Evolutionary conservation across 2,888 invertebrate species (phyloP), one percentile per base, ranked within the genome.

Genomic region (Nemotelus pantherinus): DNA sequence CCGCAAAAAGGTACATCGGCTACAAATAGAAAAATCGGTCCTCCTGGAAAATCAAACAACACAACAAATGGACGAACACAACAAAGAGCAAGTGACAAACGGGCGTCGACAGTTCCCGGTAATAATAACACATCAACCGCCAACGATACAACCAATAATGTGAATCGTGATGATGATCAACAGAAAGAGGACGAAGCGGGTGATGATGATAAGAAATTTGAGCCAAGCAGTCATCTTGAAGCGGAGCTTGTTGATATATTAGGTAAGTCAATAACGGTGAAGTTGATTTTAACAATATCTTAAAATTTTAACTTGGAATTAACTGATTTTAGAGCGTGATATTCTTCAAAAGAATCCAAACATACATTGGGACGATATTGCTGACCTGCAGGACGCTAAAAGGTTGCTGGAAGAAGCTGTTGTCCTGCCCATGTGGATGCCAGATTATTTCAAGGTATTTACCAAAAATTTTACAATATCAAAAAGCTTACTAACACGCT

Each of bases 341-440:
- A 98, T 99, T 86, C 93, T 99, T 82, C 97, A 97, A 88, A 96
- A 96, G 88, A 96, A 98, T 89, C 97, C 97, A 25, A 97, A 96
- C 87, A 96, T 98, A 79, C 91, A 93, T 83, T 99, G 98, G 98
- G 95, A 94, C 83, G 96, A 96, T 85, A 96, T 97, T 84, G 96
- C 96, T 0, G 97, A 96, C 87, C 89, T 97, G 68, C 89, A 93
- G 7, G 96, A 96, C 86, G 96, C 96, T 4, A 97, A 97, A 86
- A 89, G 95, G 80, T 86, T 99, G 77, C 88, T 99, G 4, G 97
- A 99, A 86, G 99, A 99, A 88, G 98, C 99, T 47, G 98, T 99
- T 6, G 98, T 99, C 57, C 89, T 99, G 84, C 99, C 99, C 2
- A 94, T 98, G 92, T 93, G 96, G 91, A 97, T 99, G 93, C 99